A percentile compares a stretch with the other conserved stretches of the same genome.
Evolutionary conservation across 2,888 invertebrate genomes (phyloP).

Genomic region (Cyclophora albipunctata): DNA sequence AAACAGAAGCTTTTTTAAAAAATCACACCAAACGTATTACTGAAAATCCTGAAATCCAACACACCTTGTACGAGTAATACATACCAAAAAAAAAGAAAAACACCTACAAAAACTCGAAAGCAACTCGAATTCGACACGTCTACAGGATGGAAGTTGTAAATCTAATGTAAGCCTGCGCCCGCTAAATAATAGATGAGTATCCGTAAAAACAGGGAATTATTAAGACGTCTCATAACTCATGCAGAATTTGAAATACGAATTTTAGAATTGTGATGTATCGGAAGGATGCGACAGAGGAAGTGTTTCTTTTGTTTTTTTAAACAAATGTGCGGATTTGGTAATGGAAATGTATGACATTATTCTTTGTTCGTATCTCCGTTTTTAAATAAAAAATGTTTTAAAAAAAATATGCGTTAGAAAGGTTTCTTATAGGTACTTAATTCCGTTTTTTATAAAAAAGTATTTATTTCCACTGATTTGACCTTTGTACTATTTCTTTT

Average conservation of each 20-base stretch:
- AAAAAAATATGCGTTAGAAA: too few relatives aligned
- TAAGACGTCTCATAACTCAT: constrained; percentile 56
- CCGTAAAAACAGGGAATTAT: constrained; percentile 55
- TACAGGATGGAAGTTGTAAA: constrained; percentile 48
- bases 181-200: constrained; percentile 61
- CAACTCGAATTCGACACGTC: constrained; percentile 25
- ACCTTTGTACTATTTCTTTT: too few relatives aligned
- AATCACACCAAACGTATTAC: too few relatives aligned
- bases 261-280: constrained; percentile 36
- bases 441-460: too few relatives aligned
- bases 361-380: too few relatives aligned
- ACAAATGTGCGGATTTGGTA: not conserved
- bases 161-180: constrained; percentile 47
- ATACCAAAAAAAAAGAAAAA: constrained; percentile 9
- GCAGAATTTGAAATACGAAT: constrained; percentile 36
- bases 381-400: too few relatives aligned
- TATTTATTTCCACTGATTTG: too few relatives aligned
- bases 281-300: constrained; percentile 13
- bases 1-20: too few relatives aligned
- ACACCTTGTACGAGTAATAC: too few relatives aligned
- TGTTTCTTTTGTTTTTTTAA: constrained; percentile 16
- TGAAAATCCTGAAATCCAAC: too few relatives aligned
- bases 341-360: not conserved
- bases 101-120: constrained; percentile 26
- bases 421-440: too few relatives aligned